phyloP scores from a whole-genome alignment of 2,797 vertebrate species.

The Myripristis jacobus region DNA sequence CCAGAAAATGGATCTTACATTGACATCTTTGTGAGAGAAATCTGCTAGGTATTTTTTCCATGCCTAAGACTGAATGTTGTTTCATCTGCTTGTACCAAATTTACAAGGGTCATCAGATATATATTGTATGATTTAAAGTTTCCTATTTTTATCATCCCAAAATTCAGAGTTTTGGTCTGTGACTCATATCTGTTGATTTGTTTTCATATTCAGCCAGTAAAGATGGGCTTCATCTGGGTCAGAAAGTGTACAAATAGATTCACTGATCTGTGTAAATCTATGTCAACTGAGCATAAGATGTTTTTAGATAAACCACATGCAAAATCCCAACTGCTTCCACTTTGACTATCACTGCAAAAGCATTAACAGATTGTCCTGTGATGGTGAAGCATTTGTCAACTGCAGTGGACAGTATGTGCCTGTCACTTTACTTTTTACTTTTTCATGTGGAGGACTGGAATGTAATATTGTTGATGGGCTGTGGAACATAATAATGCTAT shows the following conservation, averaged over 20 bases:
- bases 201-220: background rate
- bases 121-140: background rate
- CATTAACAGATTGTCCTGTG: background rate
- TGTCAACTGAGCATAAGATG: constrained; percentile 8
- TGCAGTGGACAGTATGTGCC: too few relatives aligned
- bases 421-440: too few relatives aligned
- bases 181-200: constrained; percentile 4
- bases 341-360: constrained; percentile 13
- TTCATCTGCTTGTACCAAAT: constrained; percentile 1
- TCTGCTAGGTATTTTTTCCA: background rate
- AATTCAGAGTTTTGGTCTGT: background rate
- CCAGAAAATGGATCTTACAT: too few relatives aligned
- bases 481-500: too few relatives aligned
- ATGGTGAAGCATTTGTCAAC: too few relatives aligned
- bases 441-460: too few relatives aligned
- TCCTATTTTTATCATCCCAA: background rate
- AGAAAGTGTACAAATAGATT: background rate
- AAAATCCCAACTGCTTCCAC: constrained; percentile 17
- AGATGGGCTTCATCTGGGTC: background rate
- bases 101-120: background rate
- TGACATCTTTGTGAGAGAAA: too few relatives aligned
- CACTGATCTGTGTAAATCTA: constrained; percentile 5
- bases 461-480: too few relatives aligned
- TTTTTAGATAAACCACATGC: background rate
- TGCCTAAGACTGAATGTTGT: background rate